Evolutionary conservation across 2,888 invertebrate species (phyloP).

Genomic region (Cheilosia variabilis): DNA sequence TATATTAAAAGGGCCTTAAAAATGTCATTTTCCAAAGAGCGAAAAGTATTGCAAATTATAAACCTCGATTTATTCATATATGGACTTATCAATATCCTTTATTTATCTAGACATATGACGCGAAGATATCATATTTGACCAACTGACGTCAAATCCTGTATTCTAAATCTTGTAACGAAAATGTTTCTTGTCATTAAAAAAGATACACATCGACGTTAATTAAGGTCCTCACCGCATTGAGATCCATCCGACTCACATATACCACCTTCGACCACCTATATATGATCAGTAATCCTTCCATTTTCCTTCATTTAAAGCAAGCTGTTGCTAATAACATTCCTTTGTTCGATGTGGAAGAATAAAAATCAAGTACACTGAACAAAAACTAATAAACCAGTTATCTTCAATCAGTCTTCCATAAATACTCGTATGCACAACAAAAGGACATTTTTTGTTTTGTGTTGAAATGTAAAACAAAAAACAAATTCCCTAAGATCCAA

Average conservation of each 20-base stretch:
- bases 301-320: conserved; percentile 58
- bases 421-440: neutral
- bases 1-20: too few relatives aligned
- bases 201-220: neutral
- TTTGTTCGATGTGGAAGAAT: conserved; percentile 40
- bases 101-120: too few relatives aligned
- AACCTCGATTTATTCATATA: too few relatives aligned
- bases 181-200: neutral
- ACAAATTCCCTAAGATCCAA: conserved; percentile 51
- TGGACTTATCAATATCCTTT: too few relatives aligned
- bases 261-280: neutral
- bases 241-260: neutral
- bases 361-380: conserved; percentile 32
- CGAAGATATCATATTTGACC: too few relatives aligned
- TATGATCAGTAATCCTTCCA: conserved; percentile 26
- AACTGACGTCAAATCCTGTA: too few relatives aligned
- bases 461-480: conserved; percentile 5
- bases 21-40: too few relatives aligned
- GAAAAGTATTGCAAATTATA: too few relatives aligned
- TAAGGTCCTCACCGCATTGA: neutral
- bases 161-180: neutral
- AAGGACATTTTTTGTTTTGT: conserved; percentile 10
- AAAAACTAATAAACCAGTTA: conserved; percentile 58
- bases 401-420: conserved; percentile 35
- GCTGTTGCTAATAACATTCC: conserved; percentile 34